Conservation (phyloP, 2,113 vertebrate genomes). For the Pleuronectes platessa region DNA sequence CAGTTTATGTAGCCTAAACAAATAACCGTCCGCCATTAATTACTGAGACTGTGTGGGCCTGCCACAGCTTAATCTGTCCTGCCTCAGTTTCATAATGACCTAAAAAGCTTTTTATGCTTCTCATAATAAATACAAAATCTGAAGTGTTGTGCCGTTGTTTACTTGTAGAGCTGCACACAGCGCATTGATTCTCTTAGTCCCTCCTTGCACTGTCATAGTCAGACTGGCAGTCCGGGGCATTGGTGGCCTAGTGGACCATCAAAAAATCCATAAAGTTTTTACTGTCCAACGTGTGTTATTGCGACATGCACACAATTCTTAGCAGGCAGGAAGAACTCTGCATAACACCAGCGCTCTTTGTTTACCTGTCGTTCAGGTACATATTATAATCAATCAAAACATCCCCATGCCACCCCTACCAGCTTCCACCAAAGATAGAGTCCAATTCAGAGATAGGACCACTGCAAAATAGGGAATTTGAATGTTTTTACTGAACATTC, state of each 20-base stretch:
- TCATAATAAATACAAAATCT: too few species aligned
- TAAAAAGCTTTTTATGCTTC: background rate
- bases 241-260: background rate
- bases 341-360: background rate
- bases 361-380: background rate
- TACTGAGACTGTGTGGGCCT: background rate
- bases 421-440: background rate
- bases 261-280: too few species aligned
- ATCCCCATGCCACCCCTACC: background rate
- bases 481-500: background rate
- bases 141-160: too few species aligned
- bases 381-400: background rate
- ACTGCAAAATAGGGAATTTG: background rate
- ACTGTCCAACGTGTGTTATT: too few species aligned
- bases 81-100: background rate
- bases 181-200: background rate
- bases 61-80: background rate
- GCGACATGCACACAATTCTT: too few species aligned
- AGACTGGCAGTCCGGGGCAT: background rate
- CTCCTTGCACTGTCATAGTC: background rate
- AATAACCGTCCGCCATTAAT: background rate
- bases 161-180: too few species aligned
- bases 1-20: conserved; percentile 12
- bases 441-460: background rate
- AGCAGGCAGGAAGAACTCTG: background rate